Evolutionary conservation across 2,113 vertebrate genomes (phyloP).

Genomic region (Noturus placidus): DNA sequence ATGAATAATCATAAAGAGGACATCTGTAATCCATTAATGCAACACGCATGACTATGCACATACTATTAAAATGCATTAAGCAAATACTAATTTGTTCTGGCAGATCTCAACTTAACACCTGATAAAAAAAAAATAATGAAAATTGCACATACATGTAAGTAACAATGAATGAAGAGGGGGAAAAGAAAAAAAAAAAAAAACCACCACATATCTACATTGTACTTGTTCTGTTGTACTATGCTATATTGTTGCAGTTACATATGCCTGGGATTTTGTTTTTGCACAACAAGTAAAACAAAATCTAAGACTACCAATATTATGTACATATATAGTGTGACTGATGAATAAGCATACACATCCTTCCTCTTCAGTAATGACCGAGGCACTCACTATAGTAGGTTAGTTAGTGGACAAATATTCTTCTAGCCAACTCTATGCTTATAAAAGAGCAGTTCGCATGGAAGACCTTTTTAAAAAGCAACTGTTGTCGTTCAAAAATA

Average conservation of each 20-base stretch:
- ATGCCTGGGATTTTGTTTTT: conserved; percentile 58
- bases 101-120: conserved; percentile 21
- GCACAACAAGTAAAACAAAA: conserved; percentile 59
- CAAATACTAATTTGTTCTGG: conserved; percentile 54
- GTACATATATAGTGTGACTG: conserved; percentile 46
- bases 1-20: not conserved
- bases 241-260: conserved; percentile 57
- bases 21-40: not conserved
- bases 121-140: conserved; percentile 44
- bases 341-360: conserved; percentile 36
- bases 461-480: conserved; percentile 71
- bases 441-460: conserved; percentile 62
- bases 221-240: conserved; percentile 35
- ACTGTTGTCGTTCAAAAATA: conserved; percentile 55
- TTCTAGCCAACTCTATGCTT: conserved; percentile 53
- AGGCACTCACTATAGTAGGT: conserved; percentile 70
- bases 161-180: conserved; percentile 35
- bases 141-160: conserved; percentile 48
- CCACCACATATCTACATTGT: conserved; percentile 30
- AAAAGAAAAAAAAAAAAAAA: not conserved
- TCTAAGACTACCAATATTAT: conserved; percentile 58
- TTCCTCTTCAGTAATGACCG: conserved; percentile 55
- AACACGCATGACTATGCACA: not conserved
- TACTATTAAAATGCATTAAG: conserved; percentile 28
- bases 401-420: conserved; percentile 66